Evolutionary conservation across 35 echinoderm and acorn worm species (phyloP), one percentile per base, ranked within the genome.

Genomic region (Diadema setosum): DNA sequence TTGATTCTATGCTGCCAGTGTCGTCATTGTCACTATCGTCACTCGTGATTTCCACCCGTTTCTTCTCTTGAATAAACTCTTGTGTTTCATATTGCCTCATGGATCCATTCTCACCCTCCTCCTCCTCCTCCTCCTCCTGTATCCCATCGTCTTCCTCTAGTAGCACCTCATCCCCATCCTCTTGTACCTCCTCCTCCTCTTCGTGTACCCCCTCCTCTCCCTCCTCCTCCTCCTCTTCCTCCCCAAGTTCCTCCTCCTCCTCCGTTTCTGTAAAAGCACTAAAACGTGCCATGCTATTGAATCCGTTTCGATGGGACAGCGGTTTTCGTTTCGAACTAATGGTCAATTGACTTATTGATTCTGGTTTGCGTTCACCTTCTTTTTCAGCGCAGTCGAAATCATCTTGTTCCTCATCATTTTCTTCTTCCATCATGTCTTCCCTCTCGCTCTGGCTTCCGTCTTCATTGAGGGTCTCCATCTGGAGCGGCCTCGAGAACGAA

Each of bases 391-490:
- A 31, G 20, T 75, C 33, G 48, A 11, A 9, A 9, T 37, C 37
- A 39, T 36, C 73, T 15, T 16, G 35, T 11, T 78, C 39, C 36
- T 78, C 73, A 3, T 44, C 37, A 17, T 78, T n/a, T n/a, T 78
- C 61, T 43, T 76, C 70, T n/a, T 76, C 70, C 39, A 41, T 36
- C 33, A 40, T 9, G 36, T 78, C 73, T 17, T 78, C 73, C 73
- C 73, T 42, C 73, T 78, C 73, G 37, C 73, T 78, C 40, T 78
- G 73, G 39, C 73, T 78, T 5, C 73, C 73, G 25, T 78, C 73
- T n/a, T 78, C 73, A 78, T 26, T 25, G 14, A 78, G 11, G 26
- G 73, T 78, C 33, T 39, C 73, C 73, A 78, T 78, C 73, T 78
- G 73, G 35, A 78, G 40, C 35, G 73, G 73, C 44, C 73, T 39